Conservation (phyloP, 2,888 invertebrate genomes). For the Leptothorax acervorum region DNA sequence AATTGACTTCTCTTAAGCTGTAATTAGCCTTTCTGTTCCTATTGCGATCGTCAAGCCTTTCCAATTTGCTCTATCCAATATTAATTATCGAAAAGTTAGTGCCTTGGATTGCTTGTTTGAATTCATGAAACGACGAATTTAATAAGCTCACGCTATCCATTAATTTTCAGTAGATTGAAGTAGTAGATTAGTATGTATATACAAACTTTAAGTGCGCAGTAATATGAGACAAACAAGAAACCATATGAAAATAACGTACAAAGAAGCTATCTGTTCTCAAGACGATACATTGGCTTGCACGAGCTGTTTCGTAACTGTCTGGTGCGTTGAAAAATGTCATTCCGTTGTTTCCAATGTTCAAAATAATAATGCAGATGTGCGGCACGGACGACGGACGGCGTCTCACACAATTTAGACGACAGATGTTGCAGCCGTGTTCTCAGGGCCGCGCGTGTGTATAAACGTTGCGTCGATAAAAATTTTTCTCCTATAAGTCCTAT, state of each 20-base stretch:
- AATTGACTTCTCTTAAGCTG: not conserved
- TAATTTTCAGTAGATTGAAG: not conserved
- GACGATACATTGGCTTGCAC: not conserved
- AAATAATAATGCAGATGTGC: constrained; percentile 12
- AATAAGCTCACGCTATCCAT: not conserved
- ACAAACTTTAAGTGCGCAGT: not conserved
- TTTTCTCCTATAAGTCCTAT: not conserved
- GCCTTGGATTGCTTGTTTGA: not conserved
- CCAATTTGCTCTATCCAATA: constrained; percentile 1
- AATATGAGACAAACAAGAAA: not conserved
- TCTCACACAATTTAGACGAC: constrained; percentile 20
- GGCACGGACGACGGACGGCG: not conserved
- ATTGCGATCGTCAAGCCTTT: not conserved
- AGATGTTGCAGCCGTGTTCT: constrained; percentile 36
- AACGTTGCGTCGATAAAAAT: constrained; percentile 10
- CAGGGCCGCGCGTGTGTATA: constrained; percentile 9
- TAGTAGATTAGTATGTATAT: not conserved
- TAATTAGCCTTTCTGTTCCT: not conserved
- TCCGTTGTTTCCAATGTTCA: constrained; percentile 12
- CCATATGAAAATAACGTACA: not conserved
- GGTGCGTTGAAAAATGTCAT: not conserved
- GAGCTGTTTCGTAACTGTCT: not conserved
- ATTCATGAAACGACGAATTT: not conserved
- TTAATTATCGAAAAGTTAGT: not conserved
- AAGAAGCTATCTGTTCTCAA: not conserved